A percentile compares a stretch with the other conserved stretches of the same genome.
Conservation (phyloP, 2,113 vertebrate genomes). For the Petrocephalus zakoni region DNA sequence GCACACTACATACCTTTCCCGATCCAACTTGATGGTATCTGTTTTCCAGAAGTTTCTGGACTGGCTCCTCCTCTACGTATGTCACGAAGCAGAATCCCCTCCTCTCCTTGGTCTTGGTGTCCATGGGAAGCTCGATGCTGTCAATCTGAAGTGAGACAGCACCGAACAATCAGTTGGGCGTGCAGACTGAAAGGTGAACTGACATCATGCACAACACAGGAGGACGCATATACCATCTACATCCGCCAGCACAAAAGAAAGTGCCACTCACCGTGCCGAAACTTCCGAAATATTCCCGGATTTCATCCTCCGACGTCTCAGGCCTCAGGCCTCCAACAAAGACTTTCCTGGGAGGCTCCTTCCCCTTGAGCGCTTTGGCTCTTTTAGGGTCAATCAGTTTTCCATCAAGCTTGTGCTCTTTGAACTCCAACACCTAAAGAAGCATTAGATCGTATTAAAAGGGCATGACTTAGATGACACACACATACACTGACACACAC, state of each 20-base stretch:
- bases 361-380: conserved; percentile 79
- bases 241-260: background rate
- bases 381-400: conserved; percentile 83
- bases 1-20: conserved; percentile 66
- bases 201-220: background rate
- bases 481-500: background rate
- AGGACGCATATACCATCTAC: background rate
- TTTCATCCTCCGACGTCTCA: conserved; percentile 79
- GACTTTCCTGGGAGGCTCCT: conserved; percentile 81
- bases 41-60: conserved; percentile 79
- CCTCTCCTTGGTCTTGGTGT: conserved; percentile 81
- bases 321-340: conserved; percentile 83
- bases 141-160: conserved; percentile 66
- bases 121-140: conserved; percentile 82
- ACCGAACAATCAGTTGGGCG: conserved; percentile 6
- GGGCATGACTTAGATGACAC: background rate
- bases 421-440: conserved; percentile 74
- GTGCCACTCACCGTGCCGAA: conserved; percentile 67
- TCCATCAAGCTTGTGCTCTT: conserved; percentile 82
- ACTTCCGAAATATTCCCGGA: conserved; percentile 78
- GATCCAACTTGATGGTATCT: conserved; percentile 84
- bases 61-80: conserved; percentile 77
- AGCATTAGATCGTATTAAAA: background rate
- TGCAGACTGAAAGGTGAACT: no score
- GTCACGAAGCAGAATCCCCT: conserved; percentile 85